Conservation (phyloP, 2,888 invertebrate species). For the Slavum lentiscoides region DNA sequence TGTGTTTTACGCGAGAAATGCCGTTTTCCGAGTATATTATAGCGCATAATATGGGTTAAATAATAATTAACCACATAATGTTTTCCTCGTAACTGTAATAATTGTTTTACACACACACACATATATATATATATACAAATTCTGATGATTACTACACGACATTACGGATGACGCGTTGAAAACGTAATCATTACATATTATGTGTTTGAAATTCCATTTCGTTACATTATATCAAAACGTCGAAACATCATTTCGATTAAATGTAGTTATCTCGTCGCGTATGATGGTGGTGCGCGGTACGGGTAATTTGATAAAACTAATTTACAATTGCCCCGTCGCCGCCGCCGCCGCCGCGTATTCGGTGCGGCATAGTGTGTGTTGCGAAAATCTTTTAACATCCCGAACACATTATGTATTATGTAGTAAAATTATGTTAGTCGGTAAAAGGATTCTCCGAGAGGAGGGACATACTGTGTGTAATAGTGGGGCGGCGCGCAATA, state of each 20-base stretch:
- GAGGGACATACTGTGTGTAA: background rate
- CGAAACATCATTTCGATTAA: background rate
- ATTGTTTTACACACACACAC: too few relatives aligned
- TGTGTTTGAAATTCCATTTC: background rate
- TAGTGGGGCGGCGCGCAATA: background rate
- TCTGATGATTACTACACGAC: too few relatives aligned
- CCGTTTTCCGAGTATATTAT: too few relatives aligned
- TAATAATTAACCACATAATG: too few relatives aligned
- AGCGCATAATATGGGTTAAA: too few relatives aligned
- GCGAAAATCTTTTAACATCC: constrained; percentile 11
- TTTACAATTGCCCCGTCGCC: background rate
- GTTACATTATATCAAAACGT: background rate
- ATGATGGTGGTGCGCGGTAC: too few relatives aligned
- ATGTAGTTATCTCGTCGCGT: background rate
- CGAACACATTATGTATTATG: background rate
- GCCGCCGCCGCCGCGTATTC: background rate
- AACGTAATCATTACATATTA: background rate
- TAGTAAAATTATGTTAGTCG: constrained; percentile 32
- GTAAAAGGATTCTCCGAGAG: constrained; percentile 22
- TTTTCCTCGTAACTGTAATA: too few relatives aligned
- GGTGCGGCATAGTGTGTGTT: background rate
- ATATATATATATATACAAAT: too few relatives aligned
- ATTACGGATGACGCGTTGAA: too few relatives aligned
- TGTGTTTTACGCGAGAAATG: too few relatives aligned
- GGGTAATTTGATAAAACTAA: constrained; percentile 5